Conservation (phyloP, 2,797 vertebrate genomes). For the Onychomys arenicola region DNA sequence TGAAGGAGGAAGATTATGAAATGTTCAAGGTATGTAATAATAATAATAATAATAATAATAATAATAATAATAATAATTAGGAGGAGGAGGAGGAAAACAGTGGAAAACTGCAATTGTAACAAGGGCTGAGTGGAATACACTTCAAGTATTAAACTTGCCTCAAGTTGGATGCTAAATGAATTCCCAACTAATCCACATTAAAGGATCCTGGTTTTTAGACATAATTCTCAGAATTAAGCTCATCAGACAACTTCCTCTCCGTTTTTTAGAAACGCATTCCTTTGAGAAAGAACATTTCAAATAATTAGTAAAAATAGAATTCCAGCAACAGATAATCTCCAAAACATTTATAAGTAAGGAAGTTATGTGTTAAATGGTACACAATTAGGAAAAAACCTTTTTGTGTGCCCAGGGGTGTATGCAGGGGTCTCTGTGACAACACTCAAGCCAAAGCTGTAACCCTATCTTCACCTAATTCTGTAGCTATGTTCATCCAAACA, state of each 20-base stretch:
- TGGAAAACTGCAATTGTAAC: constrained; percentile 28
- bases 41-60: too few relatives aligned
- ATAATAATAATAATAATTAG: background rate
- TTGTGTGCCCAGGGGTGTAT: rapidly evolving
- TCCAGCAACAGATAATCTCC: background rate
- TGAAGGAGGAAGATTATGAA: background rate
- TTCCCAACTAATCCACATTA: background rate
- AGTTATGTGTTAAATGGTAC: background rate
- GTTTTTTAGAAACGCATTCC: background rate
- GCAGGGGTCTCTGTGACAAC: background rate
- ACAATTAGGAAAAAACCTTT: background rate
- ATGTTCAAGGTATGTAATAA: background rate
- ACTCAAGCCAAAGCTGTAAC: background rate
- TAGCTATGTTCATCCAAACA: background rate
- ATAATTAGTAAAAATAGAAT: constrained; percentile 3
- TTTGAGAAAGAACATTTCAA: constrained; percentile 2
- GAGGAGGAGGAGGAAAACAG: background rate
- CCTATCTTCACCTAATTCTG: background rate
- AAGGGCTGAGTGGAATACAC: background rate
- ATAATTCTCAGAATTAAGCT: constrained; percentile 13
- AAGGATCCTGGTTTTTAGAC: background rate
- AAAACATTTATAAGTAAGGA: background rate
- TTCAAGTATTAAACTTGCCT: constrained; percentile 21
- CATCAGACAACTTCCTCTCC: background rate
- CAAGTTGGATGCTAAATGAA: background rate